Percentiles rank a stretch among this genome's conserved stretches.
These are phyloP conservation scores for Stramonita haemastoma DNA, from an alignment of 2,888 invertebrate species.

Conservation along the genomic window DNA sequence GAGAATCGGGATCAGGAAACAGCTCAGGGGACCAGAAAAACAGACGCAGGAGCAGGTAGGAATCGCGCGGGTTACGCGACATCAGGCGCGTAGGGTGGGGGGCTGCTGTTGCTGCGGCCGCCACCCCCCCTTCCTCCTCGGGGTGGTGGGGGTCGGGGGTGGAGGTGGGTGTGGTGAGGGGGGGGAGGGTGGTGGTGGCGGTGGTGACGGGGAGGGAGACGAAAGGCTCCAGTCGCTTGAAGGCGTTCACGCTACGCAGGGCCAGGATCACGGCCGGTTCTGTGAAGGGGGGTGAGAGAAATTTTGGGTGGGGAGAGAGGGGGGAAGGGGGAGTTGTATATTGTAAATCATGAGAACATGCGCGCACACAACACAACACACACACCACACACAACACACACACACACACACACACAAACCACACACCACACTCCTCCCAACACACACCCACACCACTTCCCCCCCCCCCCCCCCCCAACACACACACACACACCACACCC, in stretches of 20 bases:
- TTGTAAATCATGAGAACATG: neutral
- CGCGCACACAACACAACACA: neutral
- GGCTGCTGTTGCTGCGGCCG: neutral
- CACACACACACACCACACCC: neutral
- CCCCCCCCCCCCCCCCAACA: neutral
- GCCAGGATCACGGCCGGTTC: slow-evolving; percentile 71
- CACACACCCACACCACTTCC: neutral
- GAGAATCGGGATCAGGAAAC: slow-evolving; percentile 64
- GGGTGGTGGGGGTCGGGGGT: neutral
- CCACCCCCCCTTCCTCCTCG: neutral
- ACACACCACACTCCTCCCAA: neutral
- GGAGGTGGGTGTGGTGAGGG: neutral
- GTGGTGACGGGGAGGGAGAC: slow-evolving; percentile 49
- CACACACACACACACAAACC: neutral
- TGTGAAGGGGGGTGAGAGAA: slow-evolving; percentile 46
- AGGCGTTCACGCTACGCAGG: slow-evolving; percentile 70
- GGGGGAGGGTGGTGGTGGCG: slow-evolving; percentile 3
- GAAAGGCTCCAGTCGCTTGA: slow-evolving; percentile 60
- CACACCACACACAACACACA: neutral
- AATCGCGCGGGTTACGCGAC: slow-evolving; percentile 67
- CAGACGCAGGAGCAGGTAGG: slow-evolving; percentile 65
- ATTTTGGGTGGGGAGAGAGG: neutral
- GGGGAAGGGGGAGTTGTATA: neutral
- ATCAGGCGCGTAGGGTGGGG: slow-evolving; percentile 63
- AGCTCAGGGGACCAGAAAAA: slow-evolving; percentile 71